A percentile compares a stretch with the other conserved stretches of the same genome.
phyloP scores from a whole-genome alignment of 2,113 vertebrate genomes.

The Miniopterus natalensis region DNA sequence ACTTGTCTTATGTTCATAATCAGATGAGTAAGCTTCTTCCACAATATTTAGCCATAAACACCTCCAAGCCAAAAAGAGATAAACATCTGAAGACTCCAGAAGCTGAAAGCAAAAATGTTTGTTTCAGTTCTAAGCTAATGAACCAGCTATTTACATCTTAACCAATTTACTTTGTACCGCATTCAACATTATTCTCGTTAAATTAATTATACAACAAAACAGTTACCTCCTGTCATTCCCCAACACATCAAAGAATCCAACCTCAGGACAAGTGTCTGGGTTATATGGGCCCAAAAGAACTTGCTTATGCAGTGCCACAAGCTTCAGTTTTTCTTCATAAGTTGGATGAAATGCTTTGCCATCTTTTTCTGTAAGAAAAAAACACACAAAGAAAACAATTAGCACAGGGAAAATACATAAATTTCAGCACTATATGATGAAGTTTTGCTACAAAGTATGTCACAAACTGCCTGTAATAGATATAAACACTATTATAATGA shows the following conservation, averaged over 20 bases:
- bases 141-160: neutral
- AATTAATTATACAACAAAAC: conserved; percentile 55
- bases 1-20: conserved; percentile 39
- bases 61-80: conserved; percentile 44
- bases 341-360: conserved; percentile 99
- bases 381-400: conserved; percentile 46
- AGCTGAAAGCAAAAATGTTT: conserved; percentile 35
- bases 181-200: conserved; percentile 18
- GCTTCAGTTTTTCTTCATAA: conserved; percentile 97
- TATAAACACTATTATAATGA: neutral
- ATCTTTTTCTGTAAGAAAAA: conserved; percentile 93
- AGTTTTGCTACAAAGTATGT: neutral
- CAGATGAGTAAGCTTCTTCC: conserved; percentile 34
- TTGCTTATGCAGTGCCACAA: conserved; percentile 97
- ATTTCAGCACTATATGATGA: neutral
- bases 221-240: conserved; percentile 98
- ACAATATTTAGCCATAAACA: conserved; percentile 59
- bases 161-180: neutral
- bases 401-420: conserved; percentile 7
- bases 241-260: conserved; percentile 99
- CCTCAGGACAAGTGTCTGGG: conserved; percentile 96
- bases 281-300: conserved; percentile 96
- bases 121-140: neutral
- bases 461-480: neutral
- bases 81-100: conserved; percentile 42